Evolutionary conservation across 2,797 vertebrate species (phyloP).

Genomic region (Oreortyx pictus): DNA sequence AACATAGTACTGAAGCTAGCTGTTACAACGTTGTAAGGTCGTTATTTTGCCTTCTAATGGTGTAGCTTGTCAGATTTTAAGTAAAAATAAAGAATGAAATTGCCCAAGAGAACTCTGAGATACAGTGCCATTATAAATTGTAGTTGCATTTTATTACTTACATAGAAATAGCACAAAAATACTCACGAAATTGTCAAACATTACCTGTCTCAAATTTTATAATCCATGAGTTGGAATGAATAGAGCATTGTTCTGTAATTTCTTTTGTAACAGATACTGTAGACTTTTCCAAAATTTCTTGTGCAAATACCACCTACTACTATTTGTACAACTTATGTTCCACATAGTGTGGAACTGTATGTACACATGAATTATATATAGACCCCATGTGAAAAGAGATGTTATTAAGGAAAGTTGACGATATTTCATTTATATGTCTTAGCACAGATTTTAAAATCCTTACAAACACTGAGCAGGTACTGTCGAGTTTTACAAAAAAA

Average conservation of each 20-base stretch:
- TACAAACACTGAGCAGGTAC: slow-evolving; percentile 60
- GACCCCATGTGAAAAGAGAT: not conserved
- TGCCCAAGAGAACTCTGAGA: not conserved
- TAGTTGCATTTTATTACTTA: not conserved
- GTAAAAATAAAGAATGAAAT: not conserved
- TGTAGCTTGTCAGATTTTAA: not conserved
- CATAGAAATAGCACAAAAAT: not conserved
- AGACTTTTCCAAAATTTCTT: not conserved
- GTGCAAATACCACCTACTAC: not conserved
- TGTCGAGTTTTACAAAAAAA: slow-evolving; percentile 53
- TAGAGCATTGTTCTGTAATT: not conserved
- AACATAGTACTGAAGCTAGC: not conserved
- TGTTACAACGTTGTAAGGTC: not conserved
- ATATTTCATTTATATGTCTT: slow-evolving; percentile 14
- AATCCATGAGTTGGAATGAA: not conserved
- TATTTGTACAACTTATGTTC: not conserved
- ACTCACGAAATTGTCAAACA: not conserved
- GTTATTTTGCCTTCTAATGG: not conserved
- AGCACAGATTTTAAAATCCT: slow-evolving; percentile 40
- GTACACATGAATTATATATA: not conserved
- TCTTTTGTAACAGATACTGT: not conserved
- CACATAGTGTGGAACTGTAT: not conserved
- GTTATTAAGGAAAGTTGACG: slow-evolving; percentile 27
- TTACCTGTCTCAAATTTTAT: not conserved
- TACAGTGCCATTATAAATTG: not conserved